Evolutionary conservation across 1,140 invertebrate species (phyloP).

Genomic region (Apis laboriosa): DNA sequence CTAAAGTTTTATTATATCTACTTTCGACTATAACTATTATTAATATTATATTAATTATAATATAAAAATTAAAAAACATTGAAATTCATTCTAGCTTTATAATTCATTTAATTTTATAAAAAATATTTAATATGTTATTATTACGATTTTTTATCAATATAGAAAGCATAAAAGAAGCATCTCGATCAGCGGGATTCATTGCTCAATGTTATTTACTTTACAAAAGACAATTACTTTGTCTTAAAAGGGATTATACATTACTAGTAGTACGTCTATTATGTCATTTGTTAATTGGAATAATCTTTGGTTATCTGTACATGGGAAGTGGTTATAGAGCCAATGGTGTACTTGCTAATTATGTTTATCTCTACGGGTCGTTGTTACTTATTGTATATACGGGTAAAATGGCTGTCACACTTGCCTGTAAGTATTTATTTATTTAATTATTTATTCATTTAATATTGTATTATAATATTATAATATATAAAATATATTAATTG

Average conservation of each 20-base stretch:
- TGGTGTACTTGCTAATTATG: conserved; percentile 93
- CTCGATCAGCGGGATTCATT: conserved; percentile 74
- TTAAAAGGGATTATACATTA: conserved; percentile 82
- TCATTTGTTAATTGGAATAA: conserved; percentile 90
- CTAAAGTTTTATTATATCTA: no score
- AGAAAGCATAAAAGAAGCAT: conserved; percentile 55
- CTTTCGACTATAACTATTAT: not conserved
- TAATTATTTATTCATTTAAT: not conserved
- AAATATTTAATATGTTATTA: not conserved
- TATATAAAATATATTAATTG: no score
- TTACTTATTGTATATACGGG: conserved; percentile 95
- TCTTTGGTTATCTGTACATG: conserved; percentile 94
- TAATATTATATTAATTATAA: not conserved
- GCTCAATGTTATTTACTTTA: conserved; percentile 78
- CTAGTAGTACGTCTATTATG: conserved; percentile 88
- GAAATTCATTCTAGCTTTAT: not conserved
- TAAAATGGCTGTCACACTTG: conserved; percentile 97
- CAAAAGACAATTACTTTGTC: conserved; percentile 76
- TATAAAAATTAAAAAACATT: not conserved
- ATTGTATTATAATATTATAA: not conserved
- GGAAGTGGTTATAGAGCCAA: conserved; percentile 93
- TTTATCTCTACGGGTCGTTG: conserved; percentile 95
- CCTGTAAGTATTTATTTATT: conserved; percentile 87
- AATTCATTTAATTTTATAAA: not conserved
- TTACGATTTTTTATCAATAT: not conserved